A percentile compares a stretch with the other conserved stretches of the same genome.
These are phyloP conservation scores for Anas flavirostris DNA, from an alignment of 2,797 vertebrate genomes.

Conservation along the genomic window DNA sequence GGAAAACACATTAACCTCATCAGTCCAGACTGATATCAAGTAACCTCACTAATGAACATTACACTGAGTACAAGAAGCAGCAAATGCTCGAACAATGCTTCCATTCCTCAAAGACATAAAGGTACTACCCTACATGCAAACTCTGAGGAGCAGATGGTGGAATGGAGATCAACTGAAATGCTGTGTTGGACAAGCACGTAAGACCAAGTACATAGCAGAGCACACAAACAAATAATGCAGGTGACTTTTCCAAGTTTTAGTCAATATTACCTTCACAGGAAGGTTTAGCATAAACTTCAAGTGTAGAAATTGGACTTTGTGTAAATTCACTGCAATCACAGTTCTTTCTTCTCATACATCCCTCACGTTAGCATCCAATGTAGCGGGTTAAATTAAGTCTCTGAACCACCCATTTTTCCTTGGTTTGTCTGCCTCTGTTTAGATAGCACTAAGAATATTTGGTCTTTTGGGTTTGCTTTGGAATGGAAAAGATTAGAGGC, in stretches of 20 bases:
- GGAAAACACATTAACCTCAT: neutral
- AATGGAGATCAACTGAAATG: neutral
- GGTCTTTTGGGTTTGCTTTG: neutral
- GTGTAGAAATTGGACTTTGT: neutral
- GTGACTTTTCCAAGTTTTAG: neutral
- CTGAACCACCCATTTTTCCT: neutral
- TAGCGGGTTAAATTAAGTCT: neutral
- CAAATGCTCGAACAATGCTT: neutral
- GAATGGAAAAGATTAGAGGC: neutral
- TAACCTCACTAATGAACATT: neutral
- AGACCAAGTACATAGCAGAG: neutral
- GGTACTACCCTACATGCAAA: neutral
- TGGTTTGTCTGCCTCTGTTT: neutral
- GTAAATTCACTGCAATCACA: rapidly evolving
- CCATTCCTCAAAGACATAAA: neutral
- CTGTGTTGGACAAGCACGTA: neutral
- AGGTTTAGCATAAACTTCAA: neutral
- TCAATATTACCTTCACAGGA: neutral
- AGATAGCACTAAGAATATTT: neutral
- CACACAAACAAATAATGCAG: neutral
- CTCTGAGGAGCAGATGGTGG: neutral
- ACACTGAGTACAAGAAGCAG: neutral
- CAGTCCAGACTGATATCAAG: rapidly evolving
- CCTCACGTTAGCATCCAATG: neutral
- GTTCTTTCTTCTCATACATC: neutral